Base-by-base conservation (phyloP, 2,797 vertebrate genomes). In the Ctenopoma multispine region DNA sequence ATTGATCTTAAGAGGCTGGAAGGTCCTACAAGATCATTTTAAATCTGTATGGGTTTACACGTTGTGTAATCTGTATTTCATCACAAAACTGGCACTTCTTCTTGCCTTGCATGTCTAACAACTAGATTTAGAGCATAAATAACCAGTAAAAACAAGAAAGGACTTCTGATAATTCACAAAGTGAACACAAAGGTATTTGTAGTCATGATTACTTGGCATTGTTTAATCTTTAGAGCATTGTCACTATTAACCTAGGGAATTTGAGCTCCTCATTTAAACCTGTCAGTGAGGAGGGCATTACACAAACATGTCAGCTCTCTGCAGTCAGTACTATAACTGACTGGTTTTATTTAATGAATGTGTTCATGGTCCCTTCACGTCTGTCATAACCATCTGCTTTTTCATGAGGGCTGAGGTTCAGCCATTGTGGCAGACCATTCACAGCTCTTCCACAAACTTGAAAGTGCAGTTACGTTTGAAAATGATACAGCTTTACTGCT, bases 181-280 rank as follows among this genome's bases (percentile, higher is more conserved):
- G n/a, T n/a, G n/a, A n/a, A n/a, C n/a, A n/a, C n/a, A n/a, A 4
- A 44, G 48, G 5, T 20, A 4, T 57, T 7, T 49, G 5, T 17
- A 4, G 0, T 51, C 6, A 53, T 3, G 17, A 51, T 63, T 18
- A 9, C 8, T 49, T 34, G 68, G 31, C 29, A 21, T 14, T 36
- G 21, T 53, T 43, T 66, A 72, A 79, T 63, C 70, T 82, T 55
- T 31, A 27, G 34, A 38, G 34, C 4, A 40, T 36, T 53, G 24
- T 14, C 23, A 4, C 4, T 7, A 6, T 23, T 65, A n/a, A 48
- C n/a, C 54, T 53, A 41, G 38, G 47, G 51, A 75, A 55, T 50
- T 59, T 69, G 50, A 57, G 68, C 4, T 17, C 21, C 13, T 7
- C 6, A 24, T 0, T 14, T 47, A 34, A 63, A 31, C 12, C 12